Conservation (phyloP, 1,140 invertebrate species). For the Drosophila oshimai region DNA sequence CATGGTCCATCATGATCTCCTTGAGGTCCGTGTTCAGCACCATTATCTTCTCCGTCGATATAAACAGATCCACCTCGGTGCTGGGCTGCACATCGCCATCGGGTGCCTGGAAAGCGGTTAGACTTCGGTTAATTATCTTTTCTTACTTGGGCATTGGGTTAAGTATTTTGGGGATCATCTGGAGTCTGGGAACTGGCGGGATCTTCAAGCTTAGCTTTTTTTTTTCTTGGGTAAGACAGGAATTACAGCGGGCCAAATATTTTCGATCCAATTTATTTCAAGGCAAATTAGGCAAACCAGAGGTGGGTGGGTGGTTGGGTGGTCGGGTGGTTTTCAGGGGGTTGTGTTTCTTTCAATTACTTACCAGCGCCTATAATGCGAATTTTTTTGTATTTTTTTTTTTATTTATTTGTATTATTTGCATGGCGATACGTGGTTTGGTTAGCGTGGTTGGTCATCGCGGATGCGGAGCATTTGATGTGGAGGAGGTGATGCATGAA, state of each 20-base stretch:
- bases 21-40: constrained; percentile 99
- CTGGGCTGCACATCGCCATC: constrained; percentile 99
- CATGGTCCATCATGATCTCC: constrained; percentile 99
- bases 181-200: not conserved
- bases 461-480: constrained; percentile 52
- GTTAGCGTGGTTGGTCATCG: constrained; percentile 47
- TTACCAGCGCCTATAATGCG: constrained; percentile 64
- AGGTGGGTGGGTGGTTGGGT: not conserved
- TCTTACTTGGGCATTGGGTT: too few species aligned
- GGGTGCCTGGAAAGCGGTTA: constrained; percentile 90
- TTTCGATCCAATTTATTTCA: constrained; percentile 7
- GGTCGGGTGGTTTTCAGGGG: not conserved
- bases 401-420: constrained; percentile 17
- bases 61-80: constrained; percentile 99
- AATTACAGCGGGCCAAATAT: constrained; percentile 25
- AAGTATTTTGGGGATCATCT: not conserved
- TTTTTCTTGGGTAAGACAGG: constrained; percentile 16
- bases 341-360: constrained; percentile 18
- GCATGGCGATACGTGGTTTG: constrained; percentile 61
- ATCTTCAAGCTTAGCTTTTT: not conserved
- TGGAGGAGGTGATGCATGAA: constrained; percentile 56
- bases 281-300: constrained; percentile 37
- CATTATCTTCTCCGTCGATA: constrained; percentile 99
- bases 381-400: constrained; percentile 35
- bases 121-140: not conserved